These are phyloP conservation scores for Hoplostethus atlanticus DNA, from an alignment of 2,797 vertebrate genomes.

Conservation along the genomic window DNA sequence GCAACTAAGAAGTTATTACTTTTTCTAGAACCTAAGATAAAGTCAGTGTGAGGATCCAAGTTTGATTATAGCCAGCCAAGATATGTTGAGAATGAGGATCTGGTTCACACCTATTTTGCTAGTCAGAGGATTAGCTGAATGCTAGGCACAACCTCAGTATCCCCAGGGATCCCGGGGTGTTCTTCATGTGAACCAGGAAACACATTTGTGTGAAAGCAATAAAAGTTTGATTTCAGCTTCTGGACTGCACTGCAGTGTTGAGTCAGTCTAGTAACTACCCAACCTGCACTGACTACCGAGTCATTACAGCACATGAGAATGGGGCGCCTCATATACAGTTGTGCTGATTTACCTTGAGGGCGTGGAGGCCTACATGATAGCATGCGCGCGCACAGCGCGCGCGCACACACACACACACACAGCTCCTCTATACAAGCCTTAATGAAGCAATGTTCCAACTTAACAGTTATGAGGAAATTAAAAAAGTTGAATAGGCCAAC, in stretches of 20 bases:
- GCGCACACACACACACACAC: not conserved
- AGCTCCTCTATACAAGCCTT: constrained; percentile 31
- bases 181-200: not conserved
- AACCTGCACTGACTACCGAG: constrained; percentile 43
- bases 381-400: not conserved
- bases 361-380: constrained; percentile 58
- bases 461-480: not conserved
- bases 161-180: constrained; percentile 3
- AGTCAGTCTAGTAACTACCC: constrained; percentile 24
- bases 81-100: constrained; percentile 27
- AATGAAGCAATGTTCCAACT: not conserved
- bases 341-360: constrained; percentile 61
- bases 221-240: constrained; percentile 12
- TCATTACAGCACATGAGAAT: constrained; percentile 27
- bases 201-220: not conserved
- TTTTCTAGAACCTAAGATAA: constrained; percentile 24
- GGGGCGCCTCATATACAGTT: constrained; percentile 15
- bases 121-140: constrained; percentile 3
- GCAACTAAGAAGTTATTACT: constrained; percentile 10
- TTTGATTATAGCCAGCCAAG: constrained; percentile 22
- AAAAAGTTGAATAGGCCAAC: not conserved
- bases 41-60: constrained; percentile 24
- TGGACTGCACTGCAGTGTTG: constrained; percentile 12
- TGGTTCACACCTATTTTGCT: constrained; percentile 24
- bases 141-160: constrained; percentile 13